Conservation (phyloP, 1,140 invertebrate genomes). For the Neuroterus valhalla region DNA sequence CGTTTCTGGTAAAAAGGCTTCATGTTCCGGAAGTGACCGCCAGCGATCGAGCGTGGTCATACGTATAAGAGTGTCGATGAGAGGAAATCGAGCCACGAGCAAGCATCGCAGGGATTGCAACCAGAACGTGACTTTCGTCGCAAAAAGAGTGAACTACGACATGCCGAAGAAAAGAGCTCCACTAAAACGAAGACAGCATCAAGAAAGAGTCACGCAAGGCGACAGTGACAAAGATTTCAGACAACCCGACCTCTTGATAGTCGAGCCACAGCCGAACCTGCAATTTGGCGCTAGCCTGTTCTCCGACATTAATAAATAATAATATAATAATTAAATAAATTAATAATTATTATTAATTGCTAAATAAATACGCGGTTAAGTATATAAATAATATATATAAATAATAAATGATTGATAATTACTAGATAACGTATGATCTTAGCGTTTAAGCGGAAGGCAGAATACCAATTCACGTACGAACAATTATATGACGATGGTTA, state of each 20-base stretch:
- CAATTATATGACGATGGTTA: conserved; percentile 61
- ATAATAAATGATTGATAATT: conserved; percentile 71
- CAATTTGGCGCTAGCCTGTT: conserved; percentile 71
- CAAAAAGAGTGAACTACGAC: conserved; percentile 31
- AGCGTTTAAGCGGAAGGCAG: conserved; percentile 63
- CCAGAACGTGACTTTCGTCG: conserved; percentile 42
- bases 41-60: conserved; percentile 44
- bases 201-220: not conserved
- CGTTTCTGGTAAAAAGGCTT: conserved; percentile 47
- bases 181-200: conserved; percentile 25
- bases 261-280: conserved; percentile 62
- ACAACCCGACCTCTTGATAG: conserved; percentile 47
- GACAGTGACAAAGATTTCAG: conserved; percentile 36
- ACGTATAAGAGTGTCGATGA: conserved; percentile 37
- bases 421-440: conserved; percentile 69
- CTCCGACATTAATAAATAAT: conserved; percentile 72
- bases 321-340: conserved; percentile 69
- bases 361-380: conserved; percentile 70
- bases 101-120: conserved; percentile 44
- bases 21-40: conserved; percentile 43
- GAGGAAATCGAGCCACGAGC: conserved; percentile 49
- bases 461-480: conserved; percentile 67
- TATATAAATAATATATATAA: conserved; percentile 53
- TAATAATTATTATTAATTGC: conserved; percentile 70
- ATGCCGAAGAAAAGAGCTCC: conserved; percentile 36